Evolutionary conservation across 2,113 vertebrate species (phyloP).

Genomic region (Paramisgurnus dabryanus): DNA sequence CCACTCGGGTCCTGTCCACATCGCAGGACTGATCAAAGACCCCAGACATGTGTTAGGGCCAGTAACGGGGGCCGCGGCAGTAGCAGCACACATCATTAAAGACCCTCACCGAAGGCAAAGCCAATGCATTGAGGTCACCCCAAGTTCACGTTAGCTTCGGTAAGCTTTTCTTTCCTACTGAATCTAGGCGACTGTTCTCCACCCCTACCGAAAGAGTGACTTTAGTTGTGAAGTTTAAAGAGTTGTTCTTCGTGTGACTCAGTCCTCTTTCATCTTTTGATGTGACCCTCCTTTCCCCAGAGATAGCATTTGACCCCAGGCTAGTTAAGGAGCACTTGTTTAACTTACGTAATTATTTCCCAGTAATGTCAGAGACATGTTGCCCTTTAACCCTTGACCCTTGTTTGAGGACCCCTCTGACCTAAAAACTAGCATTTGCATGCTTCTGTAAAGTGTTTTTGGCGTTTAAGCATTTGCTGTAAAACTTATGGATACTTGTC

Average conservation of each 20-base stretch:
- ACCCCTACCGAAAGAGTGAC: background rate
- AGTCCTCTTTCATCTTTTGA: constrained; percentile 27
- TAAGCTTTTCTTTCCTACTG: constrained; percentile 19
- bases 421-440: background rate
- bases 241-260: constrained; percentile 21
- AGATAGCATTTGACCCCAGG: constrained; percentile 45
- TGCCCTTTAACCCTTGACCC: constrained; percentile 45
- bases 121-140: constrained; percentile 47
- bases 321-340: constrained; percentile 45
- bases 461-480: no score
- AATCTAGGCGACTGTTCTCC: background rate
- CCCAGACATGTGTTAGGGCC: constrained; percentile 55
- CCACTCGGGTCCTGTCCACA: constrained; percentile 27
- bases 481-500: no score
- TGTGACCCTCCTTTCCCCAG: constrained; percentile 36
- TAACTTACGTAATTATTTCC: constrained; percentile 47
- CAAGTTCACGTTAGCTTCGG: constrained; percentile 48
- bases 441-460: constrained; percentile 4
- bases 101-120: constrained; percentile 28
- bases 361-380: constrained; percentile 31
- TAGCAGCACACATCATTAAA: constrained; percentile 58
- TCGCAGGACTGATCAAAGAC: constrained; percentile 59
- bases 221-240: background rate
- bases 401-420: constrained; percentile 40
- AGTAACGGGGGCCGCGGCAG: constrained; percentile 33